Evolutionary conservation across 2,113 vertebrate genomes (phyloP).

Genomic region (Ceyx margarethae): DNA sequence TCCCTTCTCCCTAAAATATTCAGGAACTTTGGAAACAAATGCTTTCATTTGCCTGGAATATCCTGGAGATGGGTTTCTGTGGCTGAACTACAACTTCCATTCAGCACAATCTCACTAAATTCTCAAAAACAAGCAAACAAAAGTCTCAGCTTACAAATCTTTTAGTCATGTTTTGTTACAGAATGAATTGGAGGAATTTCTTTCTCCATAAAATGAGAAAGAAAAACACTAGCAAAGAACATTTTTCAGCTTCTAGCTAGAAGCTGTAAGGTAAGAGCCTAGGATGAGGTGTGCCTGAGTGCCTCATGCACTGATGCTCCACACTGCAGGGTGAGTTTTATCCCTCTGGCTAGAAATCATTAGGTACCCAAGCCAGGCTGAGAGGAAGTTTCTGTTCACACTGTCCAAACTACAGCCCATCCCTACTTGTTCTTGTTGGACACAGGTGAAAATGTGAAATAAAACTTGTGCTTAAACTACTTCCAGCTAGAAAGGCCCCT

Average conservation of each 20-base stretch:
- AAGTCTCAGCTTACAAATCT: background rate
- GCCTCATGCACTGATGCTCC: fast-evolving
- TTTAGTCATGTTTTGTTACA: background rate
- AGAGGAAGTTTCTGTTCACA: background rate
- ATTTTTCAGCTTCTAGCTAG: background rate
- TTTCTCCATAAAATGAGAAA: background rate
- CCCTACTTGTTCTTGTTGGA: background rate
- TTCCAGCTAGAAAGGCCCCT: background rate
- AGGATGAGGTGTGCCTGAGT: background rate
- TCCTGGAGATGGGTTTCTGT: background rate
- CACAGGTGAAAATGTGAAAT: background rate
- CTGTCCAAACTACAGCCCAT: background rate
- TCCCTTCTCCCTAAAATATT: background rate
- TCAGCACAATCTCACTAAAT: background rate
- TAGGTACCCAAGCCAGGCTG: background rate
- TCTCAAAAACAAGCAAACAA: background rate
- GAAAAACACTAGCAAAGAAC: background rate
- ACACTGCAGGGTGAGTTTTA: background rate
- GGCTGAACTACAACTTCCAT: background rate
- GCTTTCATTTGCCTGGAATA: background rate
- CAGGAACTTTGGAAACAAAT: background rate
- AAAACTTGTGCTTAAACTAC: background rate
- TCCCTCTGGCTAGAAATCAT: background rate
- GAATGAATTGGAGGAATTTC: background rate
- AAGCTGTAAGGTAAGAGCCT: background rate